Evolutionary conservation across 1,140 invertebrate species (phyloP), one percentile per base, ranked within the genome.

Genomic region (Drosophila neocordata): DNA sequence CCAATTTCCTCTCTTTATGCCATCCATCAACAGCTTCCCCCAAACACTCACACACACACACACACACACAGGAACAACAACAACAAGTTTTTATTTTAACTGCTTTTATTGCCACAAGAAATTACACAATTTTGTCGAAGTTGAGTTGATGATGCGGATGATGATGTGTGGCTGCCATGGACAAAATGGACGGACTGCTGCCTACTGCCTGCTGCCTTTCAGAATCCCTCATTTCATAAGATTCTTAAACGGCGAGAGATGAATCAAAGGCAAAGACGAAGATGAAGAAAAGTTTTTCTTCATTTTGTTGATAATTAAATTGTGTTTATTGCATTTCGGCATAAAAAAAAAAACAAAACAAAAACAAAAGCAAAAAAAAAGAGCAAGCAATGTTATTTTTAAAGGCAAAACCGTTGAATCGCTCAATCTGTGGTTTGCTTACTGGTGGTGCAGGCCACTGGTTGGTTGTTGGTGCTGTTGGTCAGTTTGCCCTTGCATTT

Each of bases 221-320:
- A 24, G 22, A 24, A 24, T 24, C 22, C 0, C 22, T 24, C 0
- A 48, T 48, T 48, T 48, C 41, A 48, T 18, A 48, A 18, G 41
- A 48, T 48, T 48, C 41, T 48, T 48, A 20, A 20, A 38, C 8
- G 5, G 15, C 13, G 7, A 44, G 41, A 13, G 41, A 8, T 13
- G 9, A 15, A 8, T 18, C 1, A 0, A 18, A 15, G 41, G 8
- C 41, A 20, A 48, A n/a, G 7, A 13, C 13, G 27, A 44, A 15
- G 13, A 44, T 76, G 65, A 68, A 64, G 48, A 73, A 73, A 69
- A 52, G 15, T 62, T 69, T 62, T 65, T 57, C n/a, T 37, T 41
- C 35, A 56, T 56, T 57, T 65, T 65, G 35, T 27, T 60, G 41
- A 48, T 48, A 48, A 48, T 27, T 44, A 55, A 55, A 41, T 55